A percentile compares a stretch with the other conserved stretches of the same genome.
phyloP scores from a whole-genome alignment of 2,888 invertebrate species.

The Eupsilia transversa region DNA sequence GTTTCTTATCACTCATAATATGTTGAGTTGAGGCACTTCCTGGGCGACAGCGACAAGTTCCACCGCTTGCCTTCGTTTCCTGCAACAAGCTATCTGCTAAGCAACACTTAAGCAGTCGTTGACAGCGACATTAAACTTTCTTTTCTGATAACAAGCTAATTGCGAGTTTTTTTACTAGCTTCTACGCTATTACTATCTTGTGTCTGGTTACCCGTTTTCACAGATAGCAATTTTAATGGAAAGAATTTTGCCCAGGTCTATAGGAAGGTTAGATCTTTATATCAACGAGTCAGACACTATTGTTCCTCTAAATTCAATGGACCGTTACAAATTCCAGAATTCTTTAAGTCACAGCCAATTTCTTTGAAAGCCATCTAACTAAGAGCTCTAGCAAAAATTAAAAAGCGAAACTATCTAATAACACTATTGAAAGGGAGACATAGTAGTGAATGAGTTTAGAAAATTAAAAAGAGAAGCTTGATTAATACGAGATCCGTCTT shows the following conservation, averaged over 20 bases:
- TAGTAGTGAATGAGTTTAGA: conserved; percentile 21
- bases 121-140: conserved; percentile 75
- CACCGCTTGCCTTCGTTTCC: conserved; percentile 75
- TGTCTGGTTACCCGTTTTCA: conserved; percentile 28
- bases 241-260: neutral
- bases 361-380: conserved; percentile 67
- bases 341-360: conserved; percentile 75
- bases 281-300: conserved; percentile 70
- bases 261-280: conserved; percentile 39
- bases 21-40: conserved; percentile 69
- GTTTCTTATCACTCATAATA: conserved; percentile 74
- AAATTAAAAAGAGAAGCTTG: conserved; percentile 31
- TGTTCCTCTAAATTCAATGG: conserved; percentile 76
- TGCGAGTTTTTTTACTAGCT: conserved; percentile 64
- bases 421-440: conserved; percentile 4
- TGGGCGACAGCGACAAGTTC: conserved; percentile 74
- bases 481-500: conserved; percentile 29
- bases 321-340: conserved; percentile 73
- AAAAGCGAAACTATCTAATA: conserved; percentile 31
- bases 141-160: conserved; percentile 72
- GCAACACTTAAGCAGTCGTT: conserved; percentile 67
- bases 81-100: conserved; percentile 69
- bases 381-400: conserved; percentile 47
- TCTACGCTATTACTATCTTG: conserved; percentile 53
- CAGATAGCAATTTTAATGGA: conserved; percentile 41